Percentiles rank a stretch among this genome's conserved stretches.
Evolutionary conservation across 2,113 vertebrate species (phyloP).

Genomic region (Varanus komodoensis): DNA sequence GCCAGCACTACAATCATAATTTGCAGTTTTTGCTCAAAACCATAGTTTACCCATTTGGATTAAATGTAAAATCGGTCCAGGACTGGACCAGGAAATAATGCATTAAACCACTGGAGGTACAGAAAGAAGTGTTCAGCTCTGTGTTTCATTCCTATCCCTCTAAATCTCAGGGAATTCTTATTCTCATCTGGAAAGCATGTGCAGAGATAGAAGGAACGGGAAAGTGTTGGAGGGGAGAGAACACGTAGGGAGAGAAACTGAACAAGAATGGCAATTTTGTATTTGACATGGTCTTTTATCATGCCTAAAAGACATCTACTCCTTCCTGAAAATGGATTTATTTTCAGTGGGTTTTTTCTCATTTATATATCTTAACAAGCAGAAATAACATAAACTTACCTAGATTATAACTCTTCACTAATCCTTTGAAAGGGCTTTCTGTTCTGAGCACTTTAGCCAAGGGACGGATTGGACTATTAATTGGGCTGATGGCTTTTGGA

Average conservation of each 20-base stretch:
- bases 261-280: background rate
- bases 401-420: conserved; percentile 84
- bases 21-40: background rate
- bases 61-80: background rate
- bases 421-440: conserved; percentile 78
- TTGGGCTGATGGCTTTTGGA: conserved; percentile 91
- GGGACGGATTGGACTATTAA: conserved; percentile 90
- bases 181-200: background rate
- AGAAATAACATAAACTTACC: conserved; percentile 76
- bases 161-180: background rate
- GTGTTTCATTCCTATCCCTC: background rate
- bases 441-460: conserved; percentile 77
- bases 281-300: background rate
- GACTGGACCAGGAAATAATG: background rate
- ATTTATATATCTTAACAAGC: background rate
- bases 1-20: background rate
- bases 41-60: background rate
- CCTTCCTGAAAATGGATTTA: background rate
- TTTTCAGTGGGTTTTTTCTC: background rate
- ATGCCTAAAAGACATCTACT: background rate
- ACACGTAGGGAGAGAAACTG: background rate
- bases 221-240: background rate
- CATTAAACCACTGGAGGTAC: background rate
- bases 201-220: background rate
- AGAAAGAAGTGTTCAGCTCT: no score